Base-by-base conservation (phyloP, 2,888 invertebrate genomes). In the Hemistola chrysoprasaria region DNA sequence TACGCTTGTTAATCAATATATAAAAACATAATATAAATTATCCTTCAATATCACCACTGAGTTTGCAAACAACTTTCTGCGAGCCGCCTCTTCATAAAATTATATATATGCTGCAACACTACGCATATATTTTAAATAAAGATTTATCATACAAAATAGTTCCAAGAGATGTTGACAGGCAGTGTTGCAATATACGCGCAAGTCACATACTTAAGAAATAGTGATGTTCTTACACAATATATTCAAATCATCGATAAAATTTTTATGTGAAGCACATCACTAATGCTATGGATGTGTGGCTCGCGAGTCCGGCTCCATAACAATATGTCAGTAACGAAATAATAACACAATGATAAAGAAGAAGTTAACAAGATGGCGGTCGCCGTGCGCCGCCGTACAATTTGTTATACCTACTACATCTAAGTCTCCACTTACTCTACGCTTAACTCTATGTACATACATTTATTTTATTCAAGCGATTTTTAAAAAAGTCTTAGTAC, bases 401-500 rank as follows among this genome's bases (percentile, higher is more conserved):
- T 87, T 88, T 83, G 87, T 87, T 87, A 85, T 83, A 82, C 86
- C 87, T 87, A 86, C 85, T 88, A 88, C 86, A 83, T 79, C 86
- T 86, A 86, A 41, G 68, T 77, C 77, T 78, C 83, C 79, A 64
- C 84, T 84, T 84, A 82, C 53, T 53, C 78, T 82, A 82, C 75
- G 65, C 86, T 87, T 86, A 86, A 68, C 71, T 57, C 80, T 86
- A 86, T 85, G 75, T 87, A 87, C 86, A 87, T 86, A 84, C 84
- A 71, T 77, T 70, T 62, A 78, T 72, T 77, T 82, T 79, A 78
- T 70, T 70, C 74, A 85, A 87, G 87, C 87, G 74, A 86, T 84
- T 78, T 56, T 68, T 53, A 80, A 84, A 82, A 86, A 87, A 84
- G 82, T 86, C 83, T 85, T 85, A 86, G 82, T 87, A 86, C 78